phyloP scores from a whole-genome alignment of 2,888 invertebrate genomes.

The Hypomecis punctinalis region DNA sequence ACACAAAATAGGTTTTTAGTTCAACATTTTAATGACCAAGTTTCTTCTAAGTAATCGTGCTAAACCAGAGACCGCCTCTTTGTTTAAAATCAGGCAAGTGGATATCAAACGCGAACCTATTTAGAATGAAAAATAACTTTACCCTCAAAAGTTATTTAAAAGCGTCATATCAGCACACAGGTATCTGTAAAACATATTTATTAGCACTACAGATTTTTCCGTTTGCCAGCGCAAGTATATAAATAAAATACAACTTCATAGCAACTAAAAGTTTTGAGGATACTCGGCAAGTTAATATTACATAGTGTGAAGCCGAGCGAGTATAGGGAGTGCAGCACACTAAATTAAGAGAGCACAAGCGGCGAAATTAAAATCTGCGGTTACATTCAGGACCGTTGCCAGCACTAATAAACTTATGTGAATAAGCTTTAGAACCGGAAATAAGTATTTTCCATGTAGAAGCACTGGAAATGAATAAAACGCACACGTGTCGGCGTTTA shows the following conservation, averaged over 20 bases:
- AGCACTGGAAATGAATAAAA: slow-evolving; percentile 29
- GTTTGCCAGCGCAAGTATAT: slow-evolving; percentile 21
- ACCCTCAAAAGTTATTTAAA: too few relatives aligned
- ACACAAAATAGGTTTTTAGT: too few relatives aligned
- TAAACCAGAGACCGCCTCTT: too few relatives aligned
- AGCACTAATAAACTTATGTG: slow-evolving; percentile 66
- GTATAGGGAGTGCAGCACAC: slow-evolving; percentile 55
- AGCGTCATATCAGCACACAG: too few relatives aligned
- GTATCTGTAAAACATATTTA: too few relatives aligned
- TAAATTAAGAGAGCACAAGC: slow-evolving; percentile 66
- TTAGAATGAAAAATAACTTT: too few relatives aligned
- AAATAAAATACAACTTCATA: slow-evolving; percentile 30
- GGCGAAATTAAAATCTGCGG: slow-evolving; percentile 72
- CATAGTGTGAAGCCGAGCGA: slow-evolving; percentile 30
- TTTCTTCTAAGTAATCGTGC: too few relatives aligned
- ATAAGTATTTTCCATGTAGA: slow-evolving; percentile 35
- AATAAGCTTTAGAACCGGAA: slow-evolving; percentile 50
- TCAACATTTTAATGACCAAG: too few relatives aligned
- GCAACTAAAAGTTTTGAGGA: slow-evolving; percentile 34
- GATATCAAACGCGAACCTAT: too few relatives aligned
- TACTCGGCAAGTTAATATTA: slow-evolving; percentile 37
- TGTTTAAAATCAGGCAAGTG: too few relatives aligned
- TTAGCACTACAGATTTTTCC: slow-evolving; percentile 25
- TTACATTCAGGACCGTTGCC: slow-evolving; percentile 58
- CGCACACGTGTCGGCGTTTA: slow-evolving; percentile 18